phyloP scores from a whole-genome alignment of 1,140 invertebrate species.

The Nasonia vitripennis region DNA sequence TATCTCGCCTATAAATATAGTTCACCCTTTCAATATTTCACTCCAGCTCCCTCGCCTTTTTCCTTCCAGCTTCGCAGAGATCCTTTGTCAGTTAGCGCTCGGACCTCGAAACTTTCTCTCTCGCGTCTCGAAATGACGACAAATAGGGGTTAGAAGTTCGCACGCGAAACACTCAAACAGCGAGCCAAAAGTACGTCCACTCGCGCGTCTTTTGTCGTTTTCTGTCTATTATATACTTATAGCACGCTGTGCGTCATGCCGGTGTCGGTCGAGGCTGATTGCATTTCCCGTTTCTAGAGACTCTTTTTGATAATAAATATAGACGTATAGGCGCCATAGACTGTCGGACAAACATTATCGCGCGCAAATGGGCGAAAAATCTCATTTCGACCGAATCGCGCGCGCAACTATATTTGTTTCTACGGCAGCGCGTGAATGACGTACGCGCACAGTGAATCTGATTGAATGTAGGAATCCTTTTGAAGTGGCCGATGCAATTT shows the following conservation, averaged over 20 bases:
- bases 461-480: neutral
- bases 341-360: neutral
- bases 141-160: slow-evolving; percentile 47
- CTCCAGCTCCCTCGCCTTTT: neutral
- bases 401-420: neutral
- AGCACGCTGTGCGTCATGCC: neutral
- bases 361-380: neutral
- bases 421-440: neutral
- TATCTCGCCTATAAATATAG: too few relatives aligned
- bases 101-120: slow-evolving; percentile 39
- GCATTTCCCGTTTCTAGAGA: neutral
- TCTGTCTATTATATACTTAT: neutral
- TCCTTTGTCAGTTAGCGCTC: slow-evolving; percentile 48
- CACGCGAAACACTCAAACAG: slow-evolving; percentile 37
- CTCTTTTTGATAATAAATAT: too few relatives aligned
- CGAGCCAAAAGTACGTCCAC: neutral
- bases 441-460: neutral
- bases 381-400: neutral
- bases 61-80: neutral
- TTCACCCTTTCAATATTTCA: slow-evolving; percentile 26
- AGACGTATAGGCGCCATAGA: too few relatives aligned
- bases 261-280: neutral
- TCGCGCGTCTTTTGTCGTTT: slow-evolving; percentile 24
- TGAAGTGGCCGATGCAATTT: neutral
- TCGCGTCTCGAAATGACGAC: slow-evolving; percentile 30